Evolutionary conservation across 2,888 invertebrate species (phyloP).

Genomic region (Eurytoma californica): DNA sequence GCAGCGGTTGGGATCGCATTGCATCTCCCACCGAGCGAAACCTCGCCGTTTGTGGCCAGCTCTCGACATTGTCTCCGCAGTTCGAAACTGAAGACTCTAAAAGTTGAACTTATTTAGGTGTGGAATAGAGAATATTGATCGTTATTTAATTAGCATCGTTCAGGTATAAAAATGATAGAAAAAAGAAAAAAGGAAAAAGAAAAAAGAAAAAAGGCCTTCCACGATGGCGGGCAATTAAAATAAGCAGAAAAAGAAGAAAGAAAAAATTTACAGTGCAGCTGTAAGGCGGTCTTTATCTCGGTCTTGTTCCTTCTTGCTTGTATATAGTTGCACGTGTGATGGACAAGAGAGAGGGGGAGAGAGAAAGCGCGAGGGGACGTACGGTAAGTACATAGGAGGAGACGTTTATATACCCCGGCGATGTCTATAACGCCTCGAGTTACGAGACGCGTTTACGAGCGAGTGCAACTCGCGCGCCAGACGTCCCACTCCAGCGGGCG

Average conservation of each 20-base stretch:
- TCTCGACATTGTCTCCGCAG: too few species aligned
- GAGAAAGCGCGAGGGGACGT: constrained; percentile 46
- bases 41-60: too few species aligned
- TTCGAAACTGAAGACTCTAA: too few species aligned
- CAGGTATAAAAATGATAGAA: too few species aligned
- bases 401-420: constrained; percentile 75
- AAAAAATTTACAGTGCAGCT: constrained; percentile 15
- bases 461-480: constrained; percentile 72
- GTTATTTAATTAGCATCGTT: too few species aligned
- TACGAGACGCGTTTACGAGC: constrained; percentile 75
- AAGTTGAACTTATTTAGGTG: too few species aligned
- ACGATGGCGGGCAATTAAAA: too few species aligned
- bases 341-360: constrained; percentile 36
- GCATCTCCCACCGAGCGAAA: too few species aligned
- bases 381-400: constrained; percentile 74
- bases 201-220: not conserved
- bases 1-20: too few species aligned
- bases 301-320: constrained; percentile 19
- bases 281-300: constrained; percentile 41
- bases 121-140: too few species aligned
- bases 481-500: constrained; percentile 58
- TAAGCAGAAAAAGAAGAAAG: not conserved
- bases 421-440: constrained; percentile 75
- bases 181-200: not conserved
- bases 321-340: constrained; percentile 29